phyloP scores from a whole-genome alignment of 2,797 vertebrate species.

The Anabacerthia variegaticeps region DNA sequence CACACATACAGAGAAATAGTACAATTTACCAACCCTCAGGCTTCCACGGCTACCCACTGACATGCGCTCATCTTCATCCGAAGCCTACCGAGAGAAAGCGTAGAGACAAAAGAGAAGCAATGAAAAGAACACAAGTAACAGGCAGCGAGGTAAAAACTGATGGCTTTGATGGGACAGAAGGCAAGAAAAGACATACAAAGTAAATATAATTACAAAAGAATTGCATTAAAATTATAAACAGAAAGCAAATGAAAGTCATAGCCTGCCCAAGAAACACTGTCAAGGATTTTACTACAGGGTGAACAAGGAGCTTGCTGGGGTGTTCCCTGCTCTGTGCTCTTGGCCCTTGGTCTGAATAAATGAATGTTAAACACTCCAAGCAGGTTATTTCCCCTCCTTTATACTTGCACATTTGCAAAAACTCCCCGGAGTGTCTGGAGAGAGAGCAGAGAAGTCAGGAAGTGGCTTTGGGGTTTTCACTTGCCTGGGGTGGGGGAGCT shows the following conservation, averaged over 20 bases:
- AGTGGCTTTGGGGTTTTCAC: conserved; percentile 2
- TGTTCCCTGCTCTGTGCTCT: neutral
- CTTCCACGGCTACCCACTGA: conserved; percentile 93
- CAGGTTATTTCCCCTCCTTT: neutral
- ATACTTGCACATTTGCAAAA: neutral
- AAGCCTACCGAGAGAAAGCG: conserved; percentile 79
- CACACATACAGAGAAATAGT: neutral
- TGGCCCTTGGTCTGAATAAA: neutral
- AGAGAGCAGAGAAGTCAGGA: neutral
- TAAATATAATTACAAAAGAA: neutral
- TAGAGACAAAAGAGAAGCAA: neutral
- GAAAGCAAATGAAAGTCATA: neutral
- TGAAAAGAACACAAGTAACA: conserved; percentile 9
- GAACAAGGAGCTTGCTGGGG: neutral
- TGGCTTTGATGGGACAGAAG: neutral
- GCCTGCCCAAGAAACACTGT: neutral
- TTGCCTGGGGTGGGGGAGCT: neutral
- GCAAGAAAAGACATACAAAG: neutral
- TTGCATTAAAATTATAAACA: neutral
- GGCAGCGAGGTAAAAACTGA: neutral
- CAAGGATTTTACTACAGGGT: neutral
- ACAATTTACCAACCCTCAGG: conserved; percentile 87
- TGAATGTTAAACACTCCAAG: neutral
- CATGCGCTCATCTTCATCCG: conserved; percentile 91
- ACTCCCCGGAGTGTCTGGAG: neutral